Percentiles rank a stretch among this genome's conserved stretches.
phyloP scores from a whole-genome alignment of 23 tunicate genomes.

The Aplidium turbinatum region DNA sequence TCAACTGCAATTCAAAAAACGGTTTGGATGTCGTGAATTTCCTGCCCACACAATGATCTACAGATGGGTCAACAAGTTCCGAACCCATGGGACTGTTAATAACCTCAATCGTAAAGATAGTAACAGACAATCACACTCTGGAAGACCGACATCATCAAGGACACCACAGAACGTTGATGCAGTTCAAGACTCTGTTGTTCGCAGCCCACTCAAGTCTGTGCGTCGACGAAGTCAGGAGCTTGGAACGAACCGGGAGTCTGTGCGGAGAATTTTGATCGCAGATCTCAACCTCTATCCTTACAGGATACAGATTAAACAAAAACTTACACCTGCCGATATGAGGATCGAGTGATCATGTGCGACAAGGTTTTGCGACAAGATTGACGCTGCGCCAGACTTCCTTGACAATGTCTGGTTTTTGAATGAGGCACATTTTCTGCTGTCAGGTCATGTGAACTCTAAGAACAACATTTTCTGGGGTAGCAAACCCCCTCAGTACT shows the following conservation, averaged over 20 bases:
- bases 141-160: conserved; percentile 30
- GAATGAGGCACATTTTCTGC: conserved; percentile 33
- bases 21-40: conserved; percentile 32
- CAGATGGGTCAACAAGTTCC: conserved; percentile 33
- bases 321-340: conserved; percentile 31
- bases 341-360: conserved; percentile 28
- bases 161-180: conserved; percentile 19
- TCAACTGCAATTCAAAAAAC: conserved; percentile 39
- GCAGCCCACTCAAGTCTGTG: conserved; percentile 30
- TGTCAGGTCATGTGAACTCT: conserved; percentile 38
- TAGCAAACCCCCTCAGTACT: conserved; percentile 30
- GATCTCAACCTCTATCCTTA: conserved; percentile 27
- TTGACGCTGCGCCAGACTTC: conserved; percentile 27
- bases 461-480: conserved; percentile 36
- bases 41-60: conserved; percentile 20
- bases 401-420: conserved; percentile 40
- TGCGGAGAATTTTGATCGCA: conserved; percentile 25
- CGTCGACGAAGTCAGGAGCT: conserved; percentile 37
- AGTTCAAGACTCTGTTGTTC: conserved; percentile 26
- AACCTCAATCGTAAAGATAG: conserved; percentile 24
- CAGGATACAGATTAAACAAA: conserved; percentile 33
- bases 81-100: conserved; percentile 26
- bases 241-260: conserved; percentile 25
- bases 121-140: conserved; percentile 31
- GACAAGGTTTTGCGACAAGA: conserved; percentile 27